phyloP scores from a whole-genome alignment of 2,888 invertebrate species.

The Dicranocentrus wangi region DNA sequence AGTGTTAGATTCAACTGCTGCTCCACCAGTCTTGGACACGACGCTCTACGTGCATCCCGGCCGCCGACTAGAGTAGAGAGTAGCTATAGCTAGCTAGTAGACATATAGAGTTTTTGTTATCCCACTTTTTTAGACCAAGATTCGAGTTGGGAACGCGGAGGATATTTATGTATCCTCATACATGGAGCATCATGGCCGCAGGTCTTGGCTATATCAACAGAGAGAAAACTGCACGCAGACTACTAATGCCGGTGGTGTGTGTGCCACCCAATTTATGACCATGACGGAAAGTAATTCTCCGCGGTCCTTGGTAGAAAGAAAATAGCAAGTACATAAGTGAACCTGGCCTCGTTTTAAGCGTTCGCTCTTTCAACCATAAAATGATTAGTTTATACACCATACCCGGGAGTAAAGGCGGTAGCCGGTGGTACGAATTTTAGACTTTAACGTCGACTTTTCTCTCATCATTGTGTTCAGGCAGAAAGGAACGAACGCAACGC shows the following conservation, averaged over 20 bases:
- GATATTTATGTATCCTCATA: not conserved
- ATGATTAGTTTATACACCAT: constrained; percentile 51
- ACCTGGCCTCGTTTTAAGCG: constrained; percentile 38
- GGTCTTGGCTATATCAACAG: constrained; percentile 40
- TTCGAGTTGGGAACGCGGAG: no score
- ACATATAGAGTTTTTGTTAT: no score
- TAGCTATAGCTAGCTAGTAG: no score
- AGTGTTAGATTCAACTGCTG: constrained; percentile 53
- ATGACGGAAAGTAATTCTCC: constrained; percentile 60
- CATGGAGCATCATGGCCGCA: constrained; percentile 53
- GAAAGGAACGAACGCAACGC: no score
- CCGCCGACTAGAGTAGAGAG: not conserved
- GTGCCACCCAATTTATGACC: constrained; percentile 66
- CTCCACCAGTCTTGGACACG: constrained; percentile 1
- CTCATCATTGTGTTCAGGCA: constrained; percentile 4
- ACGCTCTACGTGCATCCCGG: constrained; percentile 23
- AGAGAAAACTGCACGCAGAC: constrained; percentile 56
- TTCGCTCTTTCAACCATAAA: constrained; percentile 54
- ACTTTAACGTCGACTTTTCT: constrained; percentile 16
- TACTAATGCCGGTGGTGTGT: constrained; percentile 56
- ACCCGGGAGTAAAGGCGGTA: constrained; percentile 20
- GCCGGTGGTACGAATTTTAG: constrained; percentile 19
- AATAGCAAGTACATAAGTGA: constrained; percentile 28
- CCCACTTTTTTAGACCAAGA: no score
- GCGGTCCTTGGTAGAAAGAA: constrained; percentile 33